Base-by-base conservation (phyloP, 2,797 vertebrate genomes). In the Micromesistius poutassou region DNA sequence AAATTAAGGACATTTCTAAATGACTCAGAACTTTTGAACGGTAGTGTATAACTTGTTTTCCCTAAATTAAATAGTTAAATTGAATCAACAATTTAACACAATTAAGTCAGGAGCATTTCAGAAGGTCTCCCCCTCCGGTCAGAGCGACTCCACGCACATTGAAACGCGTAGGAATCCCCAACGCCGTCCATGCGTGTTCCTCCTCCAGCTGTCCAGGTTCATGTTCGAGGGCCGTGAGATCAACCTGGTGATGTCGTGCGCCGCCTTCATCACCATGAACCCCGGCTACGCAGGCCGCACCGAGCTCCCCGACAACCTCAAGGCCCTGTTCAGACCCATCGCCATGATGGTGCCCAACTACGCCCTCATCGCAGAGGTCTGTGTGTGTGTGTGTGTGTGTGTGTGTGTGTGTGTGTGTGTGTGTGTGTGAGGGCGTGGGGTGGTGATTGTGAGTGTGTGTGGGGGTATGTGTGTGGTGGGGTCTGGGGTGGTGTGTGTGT, bases 331-430 rank as follows among this genome's bases (percentile, higher is more conserved):
- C 80, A 92, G 95, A 91, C 96, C 96, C 10, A 94, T 96, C 78
- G 93, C 95, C 25, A 96, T 97, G 95, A 97, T 96, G 95, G 95
- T 97, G 83, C 95, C 96, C 79, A 96, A 97, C 88, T 96, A 96
- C 33, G 92, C 95, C 0, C 92, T 96, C 79, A 97, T 96, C 75
- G 95, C 95, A 40, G 96, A 97, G 95, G 94, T 97, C 80, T 74
- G 22, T 68, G 9, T 28, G n/a, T 28, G 62, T 28, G 50, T 25
- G 19, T 55, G 50, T 5, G 46, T 50, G 46, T 19, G 46, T 50
- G 46, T 31, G 13, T 19, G 38, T 74, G 25, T 30, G 14, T 46
- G 40, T 22, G 1, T 16, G 42, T 14, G 42, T 42, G 42, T 14
- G 40, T 42, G 40, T 14, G 40, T 42, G 40, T 14, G 40, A 14